A percentile compares a stretch with the other conserved stretches of the same genome.
Conservation (phyloP, 2,113 vertebrate species). For the Apeltes quadracus region DNA sequence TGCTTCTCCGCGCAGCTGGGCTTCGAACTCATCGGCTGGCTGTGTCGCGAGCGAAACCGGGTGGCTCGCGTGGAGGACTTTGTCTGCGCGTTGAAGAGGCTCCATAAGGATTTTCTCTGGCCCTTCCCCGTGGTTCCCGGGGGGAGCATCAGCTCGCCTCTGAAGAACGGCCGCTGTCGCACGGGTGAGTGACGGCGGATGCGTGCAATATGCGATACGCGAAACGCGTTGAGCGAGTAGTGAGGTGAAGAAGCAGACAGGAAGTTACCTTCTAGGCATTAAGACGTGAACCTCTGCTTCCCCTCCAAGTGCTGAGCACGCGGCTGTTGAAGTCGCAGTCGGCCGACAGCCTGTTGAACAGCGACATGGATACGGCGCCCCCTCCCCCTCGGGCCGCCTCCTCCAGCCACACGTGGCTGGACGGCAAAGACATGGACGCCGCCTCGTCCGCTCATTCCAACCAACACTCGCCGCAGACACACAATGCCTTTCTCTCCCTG, state of each 20-base stretch:
- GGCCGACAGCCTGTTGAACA: constrained; percentile 88
- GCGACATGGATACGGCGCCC: constrained; percentile 83
- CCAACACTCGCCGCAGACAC: constrained; percentile 86
- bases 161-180: constrained; percentile 92
- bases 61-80: constrained; percentile 93
- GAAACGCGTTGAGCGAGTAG: no score
- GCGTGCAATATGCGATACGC: no score
- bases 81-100: constrained; percentile 89
- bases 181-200: constrained; percentile 78
- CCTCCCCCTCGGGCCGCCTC: constrained; percentile 70
- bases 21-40: constrained; percentile 96
- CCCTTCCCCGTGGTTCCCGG: constrained; percentile 92
- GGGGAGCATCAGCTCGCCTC: constrained; percentile 88
- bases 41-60: constrained; percentile 91
- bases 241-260: not conserved
- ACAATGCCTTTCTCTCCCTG: constrained; percentile 94
- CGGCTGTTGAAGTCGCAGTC: constrained; percentile 91
- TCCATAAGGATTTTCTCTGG: constrained; percentile 97
- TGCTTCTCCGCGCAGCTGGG: constrained; percentile 95
- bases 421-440: constrained; percentile 87
- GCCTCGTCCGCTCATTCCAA: constrained; percentile 82
- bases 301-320: constrained; percentile 81
- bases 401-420: constrained; percentile 88
- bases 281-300: not conserved
- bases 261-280: not conserved